Evolutionary conservation across 2,113 vertebrate genomes (phyloP).

Genomic region (Phycodurus eques): DNA sequence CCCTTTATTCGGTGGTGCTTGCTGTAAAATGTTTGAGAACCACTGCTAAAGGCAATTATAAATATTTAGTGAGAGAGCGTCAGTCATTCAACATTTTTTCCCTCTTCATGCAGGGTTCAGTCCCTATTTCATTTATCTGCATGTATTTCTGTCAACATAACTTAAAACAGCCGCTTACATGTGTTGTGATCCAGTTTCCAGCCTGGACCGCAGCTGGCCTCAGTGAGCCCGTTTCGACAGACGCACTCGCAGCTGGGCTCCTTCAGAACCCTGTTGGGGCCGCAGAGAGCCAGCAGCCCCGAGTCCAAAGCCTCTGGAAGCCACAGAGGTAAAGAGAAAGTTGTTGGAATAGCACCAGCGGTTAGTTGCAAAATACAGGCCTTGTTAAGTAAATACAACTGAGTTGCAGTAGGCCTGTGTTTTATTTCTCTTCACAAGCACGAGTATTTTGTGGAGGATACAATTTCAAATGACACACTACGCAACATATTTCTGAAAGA

Average conservation of each 20-base stretch:
- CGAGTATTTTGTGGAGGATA: background rate
- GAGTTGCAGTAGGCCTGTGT: background rate
- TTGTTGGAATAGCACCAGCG: background rate
- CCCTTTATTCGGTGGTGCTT: background rate
- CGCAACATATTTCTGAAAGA: background rate
- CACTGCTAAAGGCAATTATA: background rate
- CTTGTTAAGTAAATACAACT: constrained; percentile 2
- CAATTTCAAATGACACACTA: background rate
- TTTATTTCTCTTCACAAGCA: background rate
- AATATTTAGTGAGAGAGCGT: background rate
- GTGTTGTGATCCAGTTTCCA: constrained; percentile 69
- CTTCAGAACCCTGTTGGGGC: constrained; percentile 68
- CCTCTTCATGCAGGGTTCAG: background rate
- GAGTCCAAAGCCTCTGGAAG: constrained; percentile 57
- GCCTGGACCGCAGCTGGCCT: constrained; percentile 68
- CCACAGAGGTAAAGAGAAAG: constrained; percentile 1
- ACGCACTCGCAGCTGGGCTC: constrained; percentile 67
- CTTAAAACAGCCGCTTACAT: constrained; percentile 47
- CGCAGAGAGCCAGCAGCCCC: constrained; percentile 67
- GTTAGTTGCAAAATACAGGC: constrained; percentile 4
- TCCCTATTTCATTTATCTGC: background rate
- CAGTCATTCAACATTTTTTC: too few relatives aligned
- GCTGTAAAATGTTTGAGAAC: too few relatives aligned
- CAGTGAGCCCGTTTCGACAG: constrained; percentile 71
- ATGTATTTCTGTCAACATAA: background rate